Base-by-base conservation (phyloP, 2,888 invertebrate species). In the Heteropelma amictum region DNA sequence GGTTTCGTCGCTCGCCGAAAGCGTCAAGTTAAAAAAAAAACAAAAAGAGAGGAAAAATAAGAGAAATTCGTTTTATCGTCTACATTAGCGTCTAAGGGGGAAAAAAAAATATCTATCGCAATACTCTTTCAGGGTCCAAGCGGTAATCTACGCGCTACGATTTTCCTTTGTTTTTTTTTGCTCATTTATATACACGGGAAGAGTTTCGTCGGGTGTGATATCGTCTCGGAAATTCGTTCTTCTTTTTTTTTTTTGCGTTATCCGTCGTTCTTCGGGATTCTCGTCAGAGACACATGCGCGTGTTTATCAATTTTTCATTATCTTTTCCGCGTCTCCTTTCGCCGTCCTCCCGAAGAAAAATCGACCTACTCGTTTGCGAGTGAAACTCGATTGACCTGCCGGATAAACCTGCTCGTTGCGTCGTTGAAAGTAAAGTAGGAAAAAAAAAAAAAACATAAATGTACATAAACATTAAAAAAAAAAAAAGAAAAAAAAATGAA, bases 201-300 rank as follows among this genome's bases (percentile, higher is more conserved):
- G n/a, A n/a, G 33, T 60, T 64, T 53, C 42, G 64, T 74, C 69
- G 69, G 70, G 69, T 65, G 23, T 45, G 26, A 65, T 33, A 54
- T 60, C 47, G 74, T 74, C 74, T 53, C 51, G 51, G 49, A 53
- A 42, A 30, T 42, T 19, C 26, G 58, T 72, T 51, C 26, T 58
- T 51, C 21, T 53, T 30, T 64, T 17, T 49, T 63, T 2, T 14
- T 51, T 23, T 33, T 30, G 8, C 14, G 38, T 56, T 14, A 51
- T 21, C 28, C n/a, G 8, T 17, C 5, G 19, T 38, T 5, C 5
- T 38, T 38, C 14, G 12, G n/a, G n/a, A n/a, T 38, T 5, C 6
- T 4, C 28, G 28, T 51, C 17, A 1, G 14, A 14, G 8, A 17
- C 19, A 45, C 7, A 33, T 54, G 8, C 35, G n/a, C n/a, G n/a